phyloP scores from a whole-genome alignment of 2,797 vertebrate species.

The Ciconia nigra region DNA sequence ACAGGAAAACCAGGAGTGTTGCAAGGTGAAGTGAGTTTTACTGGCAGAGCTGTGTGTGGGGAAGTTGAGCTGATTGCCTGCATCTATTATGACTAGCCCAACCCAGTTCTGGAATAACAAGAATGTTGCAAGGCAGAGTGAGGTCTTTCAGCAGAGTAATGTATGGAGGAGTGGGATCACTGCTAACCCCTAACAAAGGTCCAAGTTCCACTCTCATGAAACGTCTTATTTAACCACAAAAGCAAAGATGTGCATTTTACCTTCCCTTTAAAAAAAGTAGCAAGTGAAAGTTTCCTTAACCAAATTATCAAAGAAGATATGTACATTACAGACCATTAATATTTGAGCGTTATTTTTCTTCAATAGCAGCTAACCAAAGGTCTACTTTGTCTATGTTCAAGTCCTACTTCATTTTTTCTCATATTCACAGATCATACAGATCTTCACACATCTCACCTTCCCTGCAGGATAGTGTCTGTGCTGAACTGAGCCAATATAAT shows the following conservation, averaged over 20 bases:
- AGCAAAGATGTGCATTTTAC: not conserved
- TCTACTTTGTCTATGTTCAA: not conserved
- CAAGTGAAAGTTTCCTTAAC: not conserved
- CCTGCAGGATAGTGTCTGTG: not conserved
- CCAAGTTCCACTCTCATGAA: not conserved
- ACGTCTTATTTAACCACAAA: not conserved
- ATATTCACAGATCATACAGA: not conserved
- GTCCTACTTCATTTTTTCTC: not conserved
- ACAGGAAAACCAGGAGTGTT: conserved; percentile 3
- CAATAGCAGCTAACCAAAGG: not conserved
- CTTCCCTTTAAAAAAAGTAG: not conserved
- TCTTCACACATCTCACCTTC: not conserved
- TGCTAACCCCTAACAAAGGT: conserved; percentile 4
- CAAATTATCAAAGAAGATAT: not conserved
- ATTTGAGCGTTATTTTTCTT: not conserved
- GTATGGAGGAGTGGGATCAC: conserved; percentile 47
- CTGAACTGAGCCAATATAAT: not conserved
- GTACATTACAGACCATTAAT: not conserved
- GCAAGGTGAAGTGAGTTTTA: conserved; percentile 40
- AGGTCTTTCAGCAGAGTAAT: conserved; percentile 32
- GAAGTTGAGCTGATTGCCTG: conserved; percentile 44
- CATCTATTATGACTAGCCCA: conserved; percentile 62
- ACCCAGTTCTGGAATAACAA: conserved; percentile 71
- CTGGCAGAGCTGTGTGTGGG: conserved; percentile 34
- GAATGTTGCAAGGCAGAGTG: conserved; percentile 65